Conservation (phyloP, 1,140 invertebrate genomes). For the Euborellia annulipes region DNA sequence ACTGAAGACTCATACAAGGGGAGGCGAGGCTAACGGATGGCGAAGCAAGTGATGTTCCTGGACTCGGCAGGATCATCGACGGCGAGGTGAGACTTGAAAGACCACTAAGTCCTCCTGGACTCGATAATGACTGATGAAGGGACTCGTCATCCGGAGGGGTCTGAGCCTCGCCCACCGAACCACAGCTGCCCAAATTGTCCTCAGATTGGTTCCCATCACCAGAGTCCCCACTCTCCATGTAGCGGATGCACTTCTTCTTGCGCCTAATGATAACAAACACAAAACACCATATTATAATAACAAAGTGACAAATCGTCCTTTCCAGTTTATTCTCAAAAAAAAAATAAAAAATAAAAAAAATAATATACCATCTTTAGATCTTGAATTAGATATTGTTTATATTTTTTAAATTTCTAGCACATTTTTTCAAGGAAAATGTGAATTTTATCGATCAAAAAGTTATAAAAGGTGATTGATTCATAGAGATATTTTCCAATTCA, state of each 20-base stretch:
- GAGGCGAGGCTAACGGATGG: conserved; percentile 42
- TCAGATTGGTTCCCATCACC: conserved; percentile 58
- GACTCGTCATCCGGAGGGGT: conserved; percentile 49
- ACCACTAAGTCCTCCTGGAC: conserved; percentile 56
- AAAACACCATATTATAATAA: background rate
- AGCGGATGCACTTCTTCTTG: conserved; percentile 97
- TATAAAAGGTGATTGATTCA: too few species aligned
- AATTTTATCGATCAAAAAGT: too few species aligned
- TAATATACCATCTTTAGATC: conserved; percentile 5
- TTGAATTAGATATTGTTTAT: too few species aligned
- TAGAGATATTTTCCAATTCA: too few species aligned
- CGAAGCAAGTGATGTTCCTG: conserved; percentile 46
- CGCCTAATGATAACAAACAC: conserved; percentile 46
- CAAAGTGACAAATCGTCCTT: too few species aligned
- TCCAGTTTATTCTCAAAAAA: too few species aligned
- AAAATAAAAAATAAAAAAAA: conserved; percentile 4
- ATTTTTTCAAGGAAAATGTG: too few species aligned
- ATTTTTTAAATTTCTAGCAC: too few species aligned
- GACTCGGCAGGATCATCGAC: conserved; percentile 45
- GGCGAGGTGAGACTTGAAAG: conserved; percentile 64
- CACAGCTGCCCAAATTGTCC: conserved; percentile 56
- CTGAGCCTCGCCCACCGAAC: conserved; percentile 52
- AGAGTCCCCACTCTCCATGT: conserved; percentile 59
- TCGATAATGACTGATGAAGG: conserved; percentile 51
- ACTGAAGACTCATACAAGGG: conserved; percentile 35